These are phyloP conservation scores for Aricia artaxerxes DNA, from an alignment of 2,888 invertebrate genomes.

Conservation along the genomic window DNA sequence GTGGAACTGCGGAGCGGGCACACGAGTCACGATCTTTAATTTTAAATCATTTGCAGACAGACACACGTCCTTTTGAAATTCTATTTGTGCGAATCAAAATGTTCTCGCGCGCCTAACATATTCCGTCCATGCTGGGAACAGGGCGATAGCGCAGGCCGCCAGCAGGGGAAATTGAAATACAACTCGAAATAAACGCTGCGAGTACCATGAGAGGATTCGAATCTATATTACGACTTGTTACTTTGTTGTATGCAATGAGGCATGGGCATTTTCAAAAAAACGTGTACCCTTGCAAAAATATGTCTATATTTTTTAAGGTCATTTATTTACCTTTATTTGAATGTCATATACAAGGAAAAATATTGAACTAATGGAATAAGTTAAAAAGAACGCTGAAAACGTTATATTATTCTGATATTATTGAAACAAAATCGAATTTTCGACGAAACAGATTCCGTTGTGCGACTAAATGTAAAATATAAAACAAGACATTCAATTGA, in stretches of 20 bases:
- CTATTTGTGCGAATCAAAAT: constrained; percentile 65
- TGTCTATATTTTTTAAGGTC: too few relatives aligned
- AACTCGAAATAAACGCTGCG: constrained; percentile 24
- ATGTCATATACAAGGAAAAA: too few relatives aligned
- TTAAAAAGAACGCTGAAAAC: too few relatives aligned
- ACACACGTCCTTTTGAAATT: constrained; percentile 54
- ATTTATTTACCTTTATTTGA: too few relatives aligned
- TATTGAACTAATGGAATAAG: too few relatives aligned
- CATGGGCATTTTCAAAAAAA: too few relatives aligned
- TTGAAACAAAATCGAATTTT: too few relatives aligned
- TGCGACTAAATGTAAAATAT: too few relatives aligned
- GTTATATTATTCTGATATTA: too few relatives aligned
- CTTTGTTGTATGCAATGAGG: not conserved
- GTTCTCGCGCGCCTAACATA: constrained; percentile 47
- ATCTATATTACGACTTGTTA: constrained; percentile 14
- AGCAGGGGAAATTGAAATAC: constrained; percentile 34
- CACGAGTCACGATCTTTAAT: constrained; percentile 45
- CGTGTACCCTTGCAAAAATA: too few relatives aligned
- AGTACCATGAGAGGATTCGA: constrained; percentile 6
- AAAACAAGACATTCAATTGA: too few relatives aligned
- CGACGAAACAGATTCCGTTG: too few relatives aligned
- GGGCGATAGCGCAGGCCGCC: constrained; percentile 13
- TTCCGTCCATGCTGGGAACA: constrained; percentile 49
- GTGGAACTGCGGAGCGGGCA: constrained; percentile 36
- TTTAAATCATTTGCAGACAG: constrained; percentile 43